Conservation (phyloP, 1,140 invertebrate species). For the Sycophaga agraensis region DNA sequence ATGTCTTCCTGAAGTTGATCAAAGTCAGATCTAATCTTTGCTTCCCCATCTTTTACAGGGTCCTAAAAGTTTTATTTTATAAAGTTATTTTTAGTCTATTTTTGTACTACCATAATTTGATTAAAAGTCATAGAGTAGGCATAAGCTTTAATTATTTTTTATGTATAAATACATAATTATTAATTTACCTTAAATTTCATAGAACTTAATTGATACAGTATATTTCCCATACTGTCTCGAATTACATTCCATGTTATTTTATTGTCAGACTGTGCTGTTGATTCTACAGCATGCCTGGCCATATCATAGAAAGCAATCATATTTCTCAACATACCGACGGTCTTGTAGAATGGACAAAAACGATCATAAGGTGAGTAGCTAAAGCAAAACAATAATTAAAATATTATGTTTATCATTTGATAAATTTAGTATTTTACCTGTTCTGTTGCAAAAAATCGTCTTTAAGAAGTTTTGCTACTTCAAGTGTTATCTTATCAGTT, state of each 20-base stretch:
- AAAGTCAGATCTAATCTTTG: conserved; percentile 95
- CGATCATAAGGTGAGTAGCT: conserved; percentile 95
- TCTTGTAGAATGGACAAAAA: conserved; percentile 99
- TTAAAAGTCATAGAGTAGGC: background rate
- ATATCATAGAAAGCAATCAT: conserved; percentile 99
- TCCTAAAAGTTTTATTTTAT: conserved; percentile 68
- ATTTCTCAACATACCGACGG: conserved; percentile 97
- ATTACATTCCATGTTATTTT: conserved; percentile 99
- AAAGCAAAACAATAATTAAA: conserved; percentile 50
- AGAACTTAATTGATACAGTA: conserved; percentile 95
- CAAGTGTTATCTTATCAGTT: conserved; percentile 98
- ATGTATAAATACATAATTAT: background rate
- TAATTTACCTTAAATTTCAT: conserved; percentile 97
- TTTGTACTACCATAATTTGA: background rate
- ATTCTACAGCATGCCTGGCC: conserved; percentile 95
- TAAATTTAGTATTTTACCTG: conserved; percentile 61
- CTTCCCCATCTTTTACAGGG: conserved; percentile 95
- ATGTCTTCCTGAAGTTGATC: conserved; percentile 94
- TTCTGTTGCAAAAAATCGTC: conserved; percentile 99
- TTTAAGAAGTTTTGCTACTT: conserved; percentile 97
- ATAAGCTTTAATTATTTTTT: background rate
- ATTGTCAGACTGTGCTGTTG: conserved; percentile 97
- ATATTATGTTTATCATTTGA: no score
- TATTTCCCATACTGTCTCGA: conserved; percentile 92
- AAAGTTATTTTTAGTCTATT: background rate